Evolutionary conservation across 92 coral and sea anemone genomes (phyloP).

Genomic region (Porites evermanni): DNA sequence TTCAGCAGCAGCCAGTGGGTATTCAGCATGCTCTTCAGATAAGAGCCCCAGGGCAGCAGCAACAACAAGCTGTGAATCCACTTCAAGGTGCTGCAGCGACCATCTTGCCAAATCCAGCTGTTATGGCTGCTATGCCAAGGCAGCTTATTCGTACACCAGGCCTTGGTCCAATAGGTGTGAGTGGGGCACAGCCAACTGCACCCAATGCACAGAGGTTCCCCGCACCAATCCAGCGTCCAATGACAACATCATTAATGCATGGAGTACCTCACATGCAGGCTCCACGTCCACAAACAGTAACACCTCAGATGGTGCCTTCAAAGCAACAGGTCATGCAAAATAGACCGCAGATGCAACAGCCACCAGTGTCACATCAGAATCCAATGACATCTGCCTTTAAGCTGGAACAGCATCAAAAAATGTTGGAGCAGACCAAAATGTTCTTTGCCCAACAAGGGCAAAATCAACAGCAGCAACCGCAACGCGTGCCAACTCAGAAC

Average conservation of each 20-base stretch:
- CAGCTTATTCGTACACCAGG: constrained; percentile 74
- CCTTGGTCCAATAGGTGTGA: constrained; percentile 73
- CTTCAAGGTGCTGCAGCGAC: constrained; percentile 71
- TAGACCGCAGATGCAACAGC: constrained; percentile 71
- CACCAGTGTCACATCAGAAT: constrained; percentile 51
- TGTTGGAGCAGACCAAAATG: constrained; percentile 85
- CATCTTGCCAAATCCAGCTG: constrained; percentile 76
- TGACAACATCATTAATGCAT: constrained; percentile 67
- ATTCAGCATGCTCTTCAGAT: constrained; percentile 69
- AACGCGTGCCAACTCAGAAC: constrained; percentile 58
- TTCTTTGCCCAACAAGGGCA: constrained; percentile 76
- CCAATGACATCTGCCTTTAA: constrained; percentile 72
- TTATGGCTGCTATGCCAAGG: constrained; percentile 78
- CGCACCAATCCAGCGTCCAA: constrained; percentile 97
- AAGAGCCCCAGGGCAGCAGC: constrained; percentile 72
- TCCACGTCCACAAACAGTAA: constrained; percentile 64
- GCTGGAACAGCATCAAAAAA: constrained; percentile 87
- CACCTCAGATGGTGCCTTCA: constrained; percentile 61
- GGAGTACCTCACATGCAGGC: constrained; percentile 83
- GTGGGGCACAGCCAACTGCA: constrained; percentile 73
- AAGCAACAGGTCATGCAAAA: constrained; percentile 62
- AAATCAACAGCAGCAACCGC: constrained; percentile 39
- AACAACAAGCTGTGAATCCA: constrained; percentile 73
- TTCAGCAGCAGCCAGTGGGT: constrained; percentile 85
- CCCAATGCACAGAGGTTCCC: constrained; percentile 86